Base-by-base conservation (phyloP, 35 echinoderm and acorn worm genomes). In the Ophiothrix spiculata region DNA sequence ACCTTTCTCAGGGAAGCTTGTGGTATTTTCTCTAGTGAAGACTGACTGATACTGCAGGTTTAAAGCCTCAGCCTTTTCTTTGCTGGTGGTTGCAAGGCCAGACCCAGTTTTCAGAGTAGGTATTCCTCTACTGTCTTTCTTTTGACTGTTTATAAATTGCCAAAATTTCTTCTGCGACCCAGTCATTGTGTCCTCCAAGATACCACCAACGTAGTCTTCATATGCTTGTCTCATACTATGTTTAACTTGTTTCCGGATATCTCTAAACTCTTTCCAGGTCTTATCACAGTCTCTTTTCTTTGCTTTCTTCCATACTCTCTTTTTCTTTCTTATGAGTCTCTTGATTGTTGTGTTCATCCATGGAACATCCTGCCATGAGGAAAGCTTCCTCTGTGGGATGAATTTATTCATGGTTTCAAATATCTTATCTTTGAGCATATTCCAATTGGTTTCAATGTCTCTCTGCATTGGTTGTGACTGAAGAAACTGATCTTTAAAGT, bases 81-180 rank as follows among this genome's bases (percentile, higher is more conserved):
- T 21, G 31, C 39, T 82, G 80, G 11, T 46, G 16, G 80, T 82
- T 46, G 80, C 80, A 4, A 82, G 15, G 2, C 80, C 80, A 29
- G 2, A 13, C 11, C 49, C 39, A 31, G 80, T 40, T 49, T 82
- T 82, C 80, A 82, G 21, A 31, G 76, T 12, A n/a, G n/a, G n/a
- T 14, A 86, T 86, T 13, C 84, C 75, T 10, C 84, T 11, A 78
- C 75, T 77, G 74, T 86, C 84, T 78, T 86, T 86, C 39, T 45
- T 86, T 34, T 86, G 84, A 39, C 39, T 78, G 33, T 86, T 86
- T 25, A 86, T 86, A 35, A 86, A 86, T n/a, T 78, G 35, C 84
- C 84, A 86, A n/a, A 86, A 78, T 39, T 40, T 56, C 1, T 1
- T 83, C 0, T 64, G 56, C 32, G 81, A 56, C 36, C 56, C 3